Percentiles rank a stretch among this genome's conserved stretches.
Evolutionary conservation across 2,113 vertebrate genomes (phyloP).

Genomic region (Corythornis madagascariensis): DNA sequence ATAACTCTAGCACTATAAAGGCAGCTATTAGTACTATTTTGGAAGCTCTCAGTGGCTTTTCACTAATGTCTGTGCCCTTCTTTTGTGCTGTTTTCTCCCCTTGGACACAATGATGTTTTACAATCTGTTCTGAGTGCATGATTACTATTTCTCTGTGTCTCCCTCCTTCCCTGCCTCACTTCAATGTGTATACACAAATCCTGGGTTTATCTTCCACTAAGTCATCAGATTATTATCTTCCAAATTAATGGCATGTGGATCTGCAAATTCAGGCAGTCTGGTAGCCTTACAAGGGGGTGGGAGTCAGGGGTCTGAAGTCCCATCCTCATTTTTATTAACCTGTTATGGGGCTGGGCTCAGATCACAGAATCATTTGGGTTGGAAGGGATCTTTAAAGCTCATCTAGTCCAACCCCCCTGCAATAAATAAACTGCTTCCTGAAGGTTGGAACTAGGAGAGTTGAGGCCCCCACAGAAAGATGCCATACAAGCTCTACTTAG

Average conservation of each 20-base stretch:
- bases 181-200: conserved; percentile 34
- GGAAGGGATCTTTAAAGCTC: background rate
- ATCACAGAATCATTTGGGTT: background rate
- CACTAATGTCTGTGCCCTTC: conserved; percentile 56
- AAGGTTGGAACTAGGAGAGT: background rate
- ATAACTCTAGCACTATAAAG: conserved; percentile 38
- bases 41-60: conserved; percentile 66
- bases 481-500: background rate
- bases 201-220: conserved; percentile 30
- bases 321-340: background rate
- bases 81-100: conserved; percentile 60
- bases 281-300: background rate
- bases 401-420: background rate
- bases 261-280: background rate
- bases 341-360: background rate
- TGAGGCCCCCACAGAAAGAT: background rate
- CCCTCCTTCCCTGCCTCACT: conserved; percentile 39
- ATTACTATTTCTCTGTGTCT: conserved; percentile 55
- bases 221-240: conserved; percentile 35
- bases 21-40: conserved; percentile 70
- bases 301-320: background rate
- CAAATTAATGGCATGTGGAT: conserved; percentile 19
- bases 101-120: conserved; percentile 58
- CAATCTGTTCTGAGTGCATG: conserved; percentile 57
- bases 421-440: background rate